Base-by-base conservation (phyloP, 2,797 vertebrate genomes). In the Morelia viridis region DNA sequence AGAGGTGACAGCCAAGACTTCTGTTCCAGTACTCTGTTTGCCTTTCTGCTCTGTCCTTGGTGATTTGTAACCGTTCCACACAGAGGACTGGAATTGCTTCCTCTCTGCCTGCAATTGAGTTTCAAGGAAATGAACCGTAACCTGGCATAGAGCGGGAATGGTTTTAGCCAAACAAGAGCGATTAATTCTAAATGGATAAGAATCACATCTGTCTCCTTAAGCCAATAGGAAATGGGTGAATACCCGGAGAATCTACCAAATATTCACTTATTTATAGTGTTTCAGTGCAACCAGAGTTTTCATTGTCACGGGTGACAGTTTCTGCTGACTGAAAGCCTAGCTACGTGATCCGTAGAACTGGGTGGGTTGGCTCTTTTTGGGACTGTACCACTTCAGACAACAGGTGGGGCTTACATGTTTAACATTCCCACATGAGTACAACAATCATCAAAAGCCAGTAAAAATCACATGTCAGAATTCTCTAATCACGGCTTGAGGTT, bases 131-230 rank as follows among this genome's bases (percentile, higher is more conserved):
- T 85, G 87, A 71, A 60, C 87, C 61, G 8, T 85, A 88, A 41
- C 56, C 86, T 71, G 56, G 28, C 53, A 3, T 35, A 56, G 87
- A 88, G 28, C 41, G 19, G 65, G 84, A 19, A 92, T 10, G 68
- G 5, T 26, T 80, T 5, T 8, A 76, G 90, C 76, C 65, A 7
- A 31, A 19, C 46, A 8, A 2, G 0, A 15, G 22, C 53, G 10
- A 62, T 24, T 22, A 28, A 22, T 62, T 65, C 86, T 76, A 85
- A 88, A 64, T 57, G 61, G 64, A 4, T 46, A 8, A 26, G 88
- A 92, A 91, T 90, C 83, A 58, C 93, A 19, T 64, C 87, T 90
- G 57, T 85, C 88, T 89, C 88, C 88, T 64, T 53, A 50, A 90
- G 91, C 76, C 89, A 76, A 4, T 2, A 62, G 56, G 89, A 87